A percentile compares a stretch with the other conserved stretches of the same genome.
Evolutionary conservation across 2,113 vertebrate species (phyloP).

Genomic region (Protobothrops flavoviridis): DNA sequence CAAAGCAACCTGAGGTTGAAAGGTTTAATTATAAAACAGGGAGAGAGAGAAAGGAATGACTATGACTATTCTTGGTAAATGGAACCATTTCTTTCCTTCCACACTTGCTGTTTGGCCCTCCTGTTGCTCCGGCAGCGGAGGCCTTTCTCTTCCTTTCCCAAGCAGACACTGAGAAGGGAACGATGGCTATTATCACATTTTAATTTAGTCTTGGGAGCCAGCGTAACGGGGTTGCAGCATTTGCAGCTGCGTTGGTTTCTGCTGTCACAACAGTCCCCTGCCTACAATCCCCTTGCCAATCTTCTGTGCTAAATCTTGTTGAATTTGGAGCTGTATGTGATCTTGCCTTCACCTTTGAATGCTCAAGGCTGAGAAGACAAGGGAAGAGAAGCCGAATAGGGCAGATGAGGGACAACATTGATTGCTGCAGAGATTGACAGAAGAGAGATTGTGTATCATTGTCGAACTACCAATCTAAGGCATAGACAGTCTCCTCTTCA

Average conservation of each 20-base stretch:
- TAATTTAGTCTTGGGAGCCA: not conserved
- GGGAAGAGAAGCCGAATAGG: not conserved
- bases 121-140: not conserved
- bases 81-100: not conserved
- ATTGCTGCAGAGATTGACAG: not conserved
- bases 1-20: not conserved
- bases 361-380: not conserved
- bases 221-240: not conserved
- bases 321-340: not conserved
- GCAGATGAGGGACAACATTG: not conserved
- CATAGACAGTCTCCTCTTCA: not conserved
- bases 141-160: not conserved
- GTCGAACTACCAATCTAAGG: too few relatives aligned
- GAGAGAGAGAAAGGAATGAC: not conserved
- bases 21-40: not conserved
- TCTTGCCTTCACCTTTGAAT: not conserved
- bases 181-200: not conserved
- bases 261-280: not conserved
- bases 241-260: not conserved
- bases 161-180: not conserved
- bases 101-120: not conserved
- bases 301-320: not conserved
- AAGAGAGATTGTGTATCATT: not conserved
- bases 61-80: not conserved
- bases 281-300: not conserved